Evolutionary conservation across 92 coral and sea anemone species (phyloP).

Genomic region (Porites cylindrica): DNA sequence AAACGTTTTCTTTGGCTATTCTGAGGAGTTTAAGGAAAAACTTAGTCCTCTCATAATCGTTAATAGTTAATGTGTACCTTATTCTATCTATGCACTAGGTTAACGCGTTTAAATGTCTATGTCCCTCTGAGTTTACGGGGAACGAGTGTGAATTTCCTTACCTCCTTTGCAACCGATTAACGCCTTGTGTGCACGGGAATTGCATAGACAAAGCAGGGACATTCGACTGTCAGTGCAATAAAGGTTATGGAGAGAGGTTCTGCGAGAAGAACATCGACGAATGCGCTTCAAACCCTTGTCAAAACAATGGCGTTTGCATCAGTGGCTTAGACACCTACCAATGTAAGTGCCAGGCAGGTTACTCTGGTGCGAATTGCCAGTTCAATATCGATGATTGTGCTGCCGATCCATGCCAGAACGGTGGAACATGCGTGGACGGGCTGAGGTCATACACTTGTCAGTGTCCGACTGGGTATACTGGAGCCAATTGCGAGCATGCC

Average conservation of each 20-base stretch:
- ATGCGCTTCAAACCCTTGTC: conserved; percentile 69
- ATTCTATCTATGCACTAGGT: neutral
- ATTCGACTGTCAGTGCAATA: conserved; percentile 74
- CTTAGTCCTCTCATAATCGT: no score
- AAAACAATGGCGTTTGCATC: conserved; percentile 68
- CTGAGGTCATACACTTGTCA: conserved; percentile 58
- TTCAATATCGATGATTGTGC: conserved; percentile 80
- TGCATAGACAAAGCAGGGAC: conserved; percentile 78
- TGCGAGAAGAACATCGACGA: conserved; percentile 77
- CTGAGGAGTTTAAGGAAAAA: no score
- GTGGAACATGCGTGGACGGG: conserved; percentile 71
- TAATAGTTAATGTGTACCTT: no score
- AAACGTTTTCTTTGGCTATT: no score
- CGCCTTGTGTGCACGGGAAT: conserved; percentile 79
- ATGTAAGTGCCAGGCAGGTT: conserved; percentile 50
- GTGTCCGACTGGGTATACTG: conserved; percentile 68
- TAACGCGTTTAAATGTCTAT: conserved; percentile 76
- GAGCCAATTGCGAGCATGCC: conserved; percentile 62
- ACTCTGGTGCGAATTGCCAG: conserved; percentile 65
- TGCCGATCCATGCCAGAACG: conserved; percentile 75
- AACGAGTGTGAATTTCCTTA: conserved; percentile 75
- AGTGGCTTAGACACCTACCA: conserved; percentile 51
- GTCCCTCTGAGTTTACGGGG: conserved; percentile 75
- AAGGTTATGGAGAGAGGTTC: conserved; percentile 72
- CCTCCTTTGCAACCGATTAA: conserved; percentile 60